Evolutionary conservation across 2,113 vertebrate species (phyloP).

Genomic region (Poeciliopsis retropinna): DNA sequence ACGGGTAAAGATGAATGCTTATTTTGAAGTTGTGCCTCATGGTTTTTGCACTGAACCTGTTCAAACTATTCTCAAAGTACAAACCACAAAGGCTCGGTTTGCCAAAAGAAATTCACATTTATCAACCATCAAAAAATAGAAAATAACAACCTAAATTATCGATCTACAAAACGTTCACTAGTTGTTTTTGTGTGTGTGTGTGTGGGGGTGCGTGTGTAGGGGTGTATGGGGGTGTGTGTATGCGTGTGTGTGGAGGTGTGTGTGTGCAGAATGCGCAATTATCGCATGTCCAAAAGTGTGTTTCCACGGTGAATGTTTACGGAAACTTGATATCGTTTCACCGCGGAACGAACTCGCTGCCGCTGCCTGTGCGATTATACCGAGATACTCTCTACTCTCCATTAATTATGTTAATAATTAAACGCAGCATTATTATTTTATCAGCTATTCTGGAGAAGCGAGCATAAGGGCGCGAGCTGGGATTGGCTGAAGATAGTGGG

Average conservation of each 20-base stretch:
- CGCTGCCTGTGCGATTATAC: constrained; percentile 64
- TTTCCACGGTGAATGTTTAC: constrained; percentile 22
- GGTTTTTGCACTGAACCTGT: constrained; percentile 1
- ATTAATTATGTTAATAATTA: constrained; percentile 78
- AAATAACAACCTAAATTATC: neutral
- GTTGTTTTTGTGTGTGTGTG: too few relatives aligned
- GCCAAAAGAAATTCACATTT: neutral
- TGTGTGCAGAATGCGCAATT: neutral
- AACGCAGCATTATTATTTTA: constrained; percentile 72
- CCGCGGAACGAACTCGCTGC: constrained; percentile 63
- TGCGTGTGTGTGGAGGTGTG: too few relatives aligned
- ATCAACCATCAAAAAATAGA: neutral
- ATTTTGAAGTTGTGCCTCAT: neutral
- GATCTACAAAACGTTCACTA: neutral
- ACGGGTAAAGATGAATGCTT: neutral
- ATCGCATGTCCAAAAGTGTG: neutral
- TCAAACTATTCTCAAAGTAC: constrained; percentile 1
- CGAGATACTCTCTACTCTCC: constrained; percentile 57
- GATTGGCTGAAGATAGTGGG: constrained; percentile 71
- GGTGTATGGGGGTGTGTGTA: too few relatives aligned
- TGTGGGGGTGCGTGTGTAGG: too few relatives aligned
- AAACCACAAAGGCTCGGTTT: neutral
- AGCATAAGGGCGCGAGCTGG: constrained; percentile 40
- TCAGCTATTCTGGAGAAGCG: constrained; percentile 50
- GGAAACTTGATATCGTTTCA: constrained; percentile 66